A percentile compares a stretch with the other conserved stretches of the same genome.
phyloP scores from a whole-genome alignment of 2,888 invertebrate genomes.

The Calephelis perditalis region DNA sequence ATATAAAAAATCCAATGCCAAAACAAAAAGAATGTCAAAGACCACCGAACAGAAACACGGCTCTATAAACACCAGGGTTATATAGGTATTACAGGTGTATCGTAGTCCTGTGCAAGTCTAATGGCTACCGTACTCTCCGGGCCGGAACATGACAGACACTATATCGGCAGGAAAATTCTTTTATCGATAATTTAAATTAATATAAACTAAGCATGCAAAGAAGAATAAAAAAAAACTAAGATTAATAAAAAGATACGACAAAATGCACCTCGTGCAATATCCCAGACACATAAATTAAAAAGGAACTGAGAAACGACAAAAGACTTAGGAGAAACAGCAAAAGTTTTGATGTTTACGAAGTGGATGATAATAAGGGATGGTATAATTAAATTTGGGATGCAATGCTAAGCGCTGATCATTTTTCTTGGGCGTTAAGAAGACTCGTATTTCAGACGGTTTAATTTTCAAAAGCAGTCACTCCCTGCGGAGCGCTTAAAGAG shows the following conservation, averaged over 20 bases:
- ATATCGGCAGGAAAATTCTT: too few relatives aligned
- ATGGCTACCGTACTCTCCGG: too few relatives aligned
- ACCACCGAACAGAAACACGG: too few relatives aligned
- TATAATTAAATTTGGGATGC: conserved; percentile 33
- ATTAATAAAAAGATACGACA: background rate
- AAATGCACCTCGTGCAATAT: background rate
- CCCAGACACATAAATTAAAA: conserved; percentile 16
- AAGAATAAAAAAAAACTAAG: too few relatives aligned
- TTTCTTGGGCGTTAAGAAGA: conserved; percentile 45
- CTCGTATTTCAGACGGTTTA: conserved; percentile 61
- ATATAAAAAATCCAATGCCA: too few relatives aligned
- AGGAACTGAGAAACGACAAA: conserved; percentile 16
- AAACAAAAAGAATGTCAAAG: too few relatives aligned
- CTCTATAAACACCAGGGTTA: too few relatives aligned
- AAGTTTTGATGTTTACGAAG: conserved; percentile 8
- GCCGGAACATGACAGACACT: too few relatives aligned
- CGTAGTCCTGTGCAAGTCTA: too few relatives aligned
- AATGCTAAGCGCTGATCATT: conserved; percentile 41
- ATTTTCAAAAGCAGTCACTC: conserved; percentile 50
- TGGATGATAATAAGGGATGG: conserved; percentile 15
- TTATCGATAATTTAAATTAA: too few relatives aligned
- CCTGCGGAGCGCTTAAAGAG: conserved; percentile 65
- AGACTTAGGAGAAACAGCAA: conserved; percentile 16
- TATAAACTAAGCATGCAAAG: too few relatives aligned
- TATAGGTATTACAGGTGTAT: too few relatives aligned